Percentiles rank a stretch among this genome's conserved stretches.
These are phyloP conservation scores for Neoniphon sammara DNA, from an alignment of 2,797 vertebrate species.

Conservation along the genomic window DNA sequence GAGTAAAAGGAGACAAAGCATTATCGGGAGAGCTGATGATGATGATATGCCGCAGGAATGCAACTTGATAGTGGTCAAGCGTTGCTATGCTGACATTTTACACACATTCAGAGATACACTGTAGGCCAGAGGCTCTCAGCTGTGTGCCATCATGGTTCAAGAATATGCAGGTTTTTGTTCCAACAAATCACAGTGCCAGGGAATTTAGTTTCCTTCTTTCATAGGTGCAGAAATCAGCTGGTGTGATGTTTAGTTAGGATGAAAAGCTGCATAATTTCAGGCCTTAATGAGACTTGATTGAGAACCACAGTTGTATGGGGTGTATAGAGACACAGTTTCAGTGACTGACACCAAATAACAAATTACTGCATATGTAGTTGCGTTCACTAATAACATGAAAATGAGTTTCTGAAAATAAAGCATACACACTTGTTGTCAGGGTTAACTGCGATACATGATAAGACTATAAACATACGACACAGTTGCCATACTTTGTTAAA, in stretches of 20 bases:
- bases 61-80: constrained; percentile 72
- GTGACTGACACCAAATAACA: too few species aligned
- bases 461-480: constrained; percentile 14
- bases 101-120: constrained; percentile 20
- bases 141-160: too few species aligned
- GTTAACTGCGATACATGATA: not conserved
- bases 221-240: not conserved
- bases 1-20: constrained; percentile 43
- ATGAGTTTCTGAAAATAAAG: not conserved
- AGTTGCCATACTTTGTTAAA: constrained; percentile 58
- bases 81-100: constrained; percentile 49
- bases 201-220: too few species aligned
- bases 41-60: constrained; percentile 66
- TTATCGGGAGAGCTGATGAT: constrained; percentile 45
- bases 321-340: too few species aligned
- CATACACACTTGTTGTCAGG: constrained; percentile 1
- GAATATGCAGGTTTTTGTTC: not conserved
- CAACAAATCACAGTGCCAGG: too few species aligned
- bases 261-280: not conserved
- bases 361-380: too few species aligned
- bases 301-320: too few species aligned
- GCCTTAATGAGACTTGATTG: too few species aligned
- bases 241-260: not conserved
- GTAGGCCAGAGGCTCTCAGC: not conserved
- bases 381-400: not conserved